phyloP scores from a whole-genome alignment of 2,797 vertebrate species.

The Peromyscus melanophrys region DNA sequence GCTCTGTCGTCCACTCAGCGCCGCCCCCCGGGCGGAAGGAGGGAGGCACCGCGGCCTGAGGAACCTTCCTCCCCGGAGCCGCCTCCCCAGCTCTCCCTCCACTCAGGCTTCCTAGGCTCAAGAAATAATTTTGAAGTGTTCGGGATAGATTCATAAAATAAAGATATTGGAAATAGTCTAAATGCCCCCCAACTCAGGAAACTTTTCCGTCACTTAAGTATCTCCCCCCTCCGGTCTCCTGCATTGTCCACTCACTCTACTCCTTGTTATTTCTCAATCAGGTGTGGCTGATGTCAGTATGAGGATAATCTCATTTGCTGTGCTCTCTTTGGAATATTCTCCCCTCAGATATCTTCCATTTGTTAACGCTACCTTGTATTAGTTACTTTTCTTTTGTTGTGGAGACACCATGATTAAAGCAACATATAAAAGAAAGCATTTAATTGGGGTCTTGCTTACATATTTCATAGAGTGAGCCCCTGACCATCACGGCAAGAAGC shows the following conservation, averaged over 20 bases:
- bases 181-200: background rate
- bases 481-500: background rate
- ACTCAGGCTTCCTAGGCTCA: background rate
- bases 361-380: background rate
- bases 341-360: background rate
- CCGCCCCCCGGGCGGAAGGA: no score
- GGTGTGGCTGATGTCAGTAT: background rate
- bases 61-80: no score
- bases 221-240: background rate
- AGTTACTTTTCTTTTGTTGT: background rate
- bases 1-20: no score
- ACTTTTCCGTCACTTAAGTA: background rate
- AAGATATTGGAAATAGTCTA: background rate
- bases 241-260: background rate
- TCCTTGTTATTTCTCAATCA: background rate
- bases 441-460: background rate
- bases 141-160: slow-evolving; percentile 50
- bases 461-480: background rate
- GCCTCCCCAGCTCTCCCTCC: no score
- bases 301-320: background rate
- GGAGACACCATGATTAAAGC: background rate
- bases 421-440: background rate
- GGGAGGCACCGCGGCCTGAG: no score
- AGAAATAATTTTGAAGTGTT: slow-evolving; percentile 46
- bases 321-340: background rate